Base-by-base conservation (phyloP, 2,113 vertebrate genomes). In the Hypocryptadius cinnamomeus region DNA sequence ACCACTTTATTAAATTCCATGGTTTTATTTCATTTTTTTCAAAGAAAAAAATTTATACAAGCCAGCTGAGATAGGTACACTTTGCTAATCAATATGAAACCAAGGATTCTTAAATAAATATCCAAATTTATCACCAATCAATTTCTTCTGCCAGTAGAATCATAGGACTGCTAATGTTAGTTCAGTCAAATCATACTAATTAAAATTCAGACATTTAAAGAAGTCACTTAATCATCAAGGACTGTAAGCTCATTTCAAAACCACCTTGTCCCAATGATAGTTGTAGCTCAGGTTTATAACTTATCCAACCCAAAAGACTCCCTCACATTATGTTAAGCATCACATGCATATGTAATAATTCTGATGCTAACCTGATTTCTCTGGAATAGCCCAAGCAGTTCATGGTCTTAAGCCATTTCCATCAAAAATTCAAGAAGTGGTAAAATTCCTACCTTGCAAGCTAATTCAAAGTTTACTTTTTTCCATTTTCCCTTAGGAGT, bases 161-260 rank as follows among this genome's bases (percentile, higher is more conserved):
- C 57, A 48, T 33, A 72, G 25, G 28, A 81, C 50, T 89, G 74
- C 65, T 87, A 91, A 89, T 76, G 74, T 91, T 95, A 95, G 63
- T 92, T 95, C 70, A 85, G 65, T 53, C 40, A 85, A 95, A 79
- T 82, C 5, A 56, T 64, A 87, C 65, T 87, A 91, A 94, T 91
- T 92, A 81, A 71, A 92, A 95, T 94, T 60, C 72, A 86, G 88
- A 35, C 64, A 88, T 87, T 92, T 88, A 83, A 88, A 91, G 77
- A 89, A 92, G 65, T 84, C 73, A 90, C 30, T 88, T 88, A 86
- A 91, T 87, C 85, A 88, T 89, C 60, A 78, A 73, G 74, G 20
- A 47, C 35, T 83, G 31, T 40, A 63, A 72, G 45, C 39, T 92
- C 53, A 35, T 83, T 95, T 94, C 69, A 71, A 95, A 94, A 74